Evolutionary conservation across 2,113 vertebrate genomes (phyloP).

Genomic region (Rhagologus leucostigma): DNA sequence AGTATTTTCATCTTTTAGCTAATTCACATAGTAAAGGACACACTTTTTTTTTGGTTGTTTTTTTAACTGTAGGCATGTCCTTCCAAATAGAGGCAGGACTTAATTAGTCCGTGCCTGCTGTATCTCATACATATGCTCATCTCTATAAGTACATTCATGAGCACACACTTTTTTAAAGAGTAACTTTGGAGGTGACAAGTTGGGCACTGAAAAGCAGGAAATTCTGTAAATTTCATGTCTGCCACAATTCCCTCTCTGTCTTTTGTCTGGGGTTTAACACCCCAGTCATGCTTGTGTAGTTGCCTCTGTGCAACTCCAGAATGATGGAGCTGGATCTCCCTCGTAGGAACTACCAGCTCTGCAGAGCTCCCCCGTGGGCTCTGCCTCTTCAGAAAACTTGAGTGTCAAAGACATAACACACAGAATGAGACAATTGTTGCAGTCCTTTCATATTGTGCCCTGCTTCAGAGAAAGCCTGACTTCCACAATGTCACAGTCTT

Average conservation of each 20-base stretch:
- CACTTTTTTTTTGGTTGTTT: fast-evolving
- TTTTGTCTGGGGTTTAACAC: background rate
- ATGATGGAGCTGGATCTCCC: background rate
- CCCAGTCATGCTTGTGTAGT: background rate
- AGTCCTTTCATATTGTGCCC: background rate
- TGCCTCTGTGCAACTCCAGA: background rate
- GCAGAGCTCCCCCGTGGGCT: background rate
- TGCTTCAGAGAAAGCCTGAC: background rate
- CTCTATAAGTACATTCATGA: background rate
- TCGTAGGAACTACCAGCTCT: background rate
- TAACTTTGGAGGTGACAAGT: background rate
- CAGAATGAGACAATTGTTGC: background rate
- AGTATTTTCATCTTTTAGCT: background rate
- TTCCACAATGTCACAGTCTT: background rate
- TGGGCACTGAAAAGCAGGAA: background rate
- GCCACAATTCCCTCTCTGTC: background rate
- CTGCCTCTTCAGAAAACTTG: background rate
- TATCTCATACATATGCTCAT: background rate
- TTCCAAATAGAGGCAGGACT: background rate
- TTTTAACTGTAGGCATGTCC: background rate
- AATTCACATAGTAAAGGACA: background rate
- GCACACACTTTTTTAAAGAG: background rate
- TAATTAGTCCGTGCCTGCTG: background rate
- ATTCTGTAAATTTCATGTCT: background rate
- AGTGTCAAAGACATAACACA: background rate